A percentile compares a stretch with the other conserved stretches of the same genome.
These are phyloP conservation scores for Ormyrus thymus DNA, from an alignment of 2,888 invertebrate genomes.

Conservation along the genomic window DNA sequence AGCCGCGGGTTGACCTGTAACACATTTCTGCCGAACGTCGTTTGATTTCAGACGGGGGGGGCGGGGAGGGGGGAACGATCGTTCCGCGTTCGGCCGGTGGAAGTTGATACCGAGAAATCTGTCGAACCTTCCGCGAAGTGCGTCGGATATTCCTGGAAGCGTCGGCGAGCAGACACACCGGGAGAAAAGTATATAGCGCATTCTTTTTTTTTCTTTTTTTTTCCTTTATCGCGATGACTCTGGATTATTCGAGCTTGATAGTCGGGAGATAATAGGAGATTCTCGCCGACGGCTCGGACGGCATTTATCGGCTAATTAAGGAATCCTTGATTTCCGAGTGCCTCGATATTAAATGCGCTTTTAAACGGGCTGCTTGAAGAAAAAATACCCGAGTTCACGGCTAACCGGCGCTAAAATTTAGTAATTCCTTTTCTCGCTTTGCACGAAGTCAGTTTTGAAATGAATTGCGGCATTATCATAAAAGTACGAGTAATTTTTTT, in stretches of 20 bases:
- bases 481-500: slow-evolving; percentile 13
- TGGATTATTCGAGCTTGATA: not conserved
- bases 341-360: not conserved
- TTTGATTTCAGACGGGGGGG: not conserved
- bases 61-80: not conserved
- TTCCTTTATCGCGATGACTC: not conserved
- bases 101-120: slow-evolving; percentile 23
- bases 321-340: no score
- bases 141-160: slow-evolving; percentile 2
- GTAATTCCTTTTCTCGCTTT: no score
- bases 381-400: no score
- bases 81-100: not conserved
- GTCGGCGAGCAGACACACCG: not conserved
- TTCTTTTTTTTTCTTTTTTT: not conserved
- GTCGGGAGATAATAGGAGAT: not conserved
- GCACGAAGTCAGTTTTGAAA: no score
- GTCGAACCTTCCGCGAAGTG: slow-evolving; percentile 5
- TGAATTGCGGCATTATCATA: slow-evolving; percentile 15
- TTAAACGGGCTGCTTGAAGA: not conserved
- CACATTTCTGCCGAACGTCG: not conserved
- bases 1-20: not conserved
- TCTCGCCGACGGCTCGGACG: not conserved
- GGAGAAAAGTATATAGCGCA: not conserved
- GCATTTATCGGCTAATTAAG: not conserved
- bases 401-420: no score